Conservation (phyloP, 1,140 invertebrate species). For the Drosophila melanogaster region DNA sequence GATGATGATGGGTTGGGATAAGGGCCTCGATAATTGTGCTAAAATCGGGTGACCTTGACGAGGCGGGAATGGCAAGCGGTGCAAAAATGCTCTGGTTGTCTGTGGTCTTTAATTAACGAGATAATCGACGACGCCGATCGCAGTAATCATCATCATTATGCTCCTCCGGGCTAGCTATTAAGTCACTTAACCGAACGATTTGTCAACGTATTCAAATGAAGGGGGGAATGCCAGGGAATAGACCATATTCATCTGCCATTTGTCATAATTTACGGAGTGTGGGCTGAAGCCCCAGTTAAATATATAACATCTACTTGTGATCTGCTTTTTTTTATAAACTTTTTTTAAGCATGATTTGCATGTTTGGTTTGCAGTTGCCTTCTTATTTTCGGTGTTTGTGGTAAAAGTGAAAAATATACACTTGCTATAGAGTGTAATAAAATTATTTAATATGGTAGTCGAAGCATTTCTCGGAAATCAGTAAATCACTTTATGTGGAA, state of each 20-base stretch:
- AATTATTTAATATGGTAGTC: conserved; percentile 25
- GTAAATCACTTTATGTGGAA: conserved; percentile 23
- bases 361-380: conserved; percentile 18
- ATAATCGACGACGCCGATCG: conserved; percentile 61
- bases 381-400: conserved; percentile 9
- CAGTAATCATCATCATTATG: conserved; percentile 38
- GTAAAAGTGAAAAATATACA: conserved; percentile 57
- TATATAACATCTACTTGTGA: conserved; percentile 56
- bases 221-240: not conserved
- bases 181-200: conserved; percentile 61
- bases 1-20: conserved; percentile 19
- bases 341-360: conserved; percentile 55
- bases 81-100: conserved; percentile 22
- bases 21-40: conserved; percentile 53
- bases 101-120: conserved; percentile 63
- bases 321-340: conserved; percentile 2
- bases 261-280: conserved; percentile 70
- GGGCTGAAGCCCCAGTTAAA: conserved; percentile 68
- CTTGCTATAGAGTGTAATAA: conserved; percentile 21
- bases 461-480: conserved; percentile 30
- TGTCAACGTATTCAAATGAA: conserved; percentile 56
- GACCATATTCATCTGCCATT: conserved; percentile 53
- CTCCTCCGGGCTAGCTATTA: conserved; percentile 56
- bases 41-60: conserved; percentile 65
- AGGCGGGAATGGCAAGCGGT: conserved; percentile 16